Evolutionary conservation across 2,113 vertebrate species (phyloP), one percentile per base, ranked within the genome.

Genomic region (Alouatta palliata): DNA sequence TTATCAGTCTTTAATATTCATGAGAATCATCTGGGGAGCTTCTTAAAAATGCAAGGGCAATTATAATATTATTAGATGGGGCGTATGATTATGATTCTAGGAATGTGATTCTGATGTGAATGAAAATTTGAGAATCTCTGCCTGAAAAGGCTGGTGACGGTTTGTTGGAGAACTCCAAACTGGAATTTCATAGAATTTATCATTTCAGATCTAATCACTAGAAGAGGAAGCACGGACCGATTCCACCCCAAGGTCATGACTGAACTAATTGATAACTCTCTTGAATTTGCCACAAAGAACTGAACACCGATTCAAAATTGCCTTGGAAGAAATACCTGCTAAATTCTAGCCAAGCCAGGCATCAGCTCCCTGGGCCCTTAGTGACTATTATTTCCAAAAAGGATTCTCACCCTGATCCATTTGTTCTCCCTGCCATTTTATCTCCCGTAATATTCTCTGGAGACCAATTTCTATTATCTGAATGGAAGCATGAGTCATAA

Each of bases 381-480:
- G 90, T 21, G n/a, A 81, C 87, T 91, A 45, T 95, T 91, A 90
- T 91, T 97, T 97, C 52, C 81, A 81, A 82, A 92, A 94, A 92
- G 32, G 19, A 9, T 77, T 93, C 56, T 95, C 40, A 77, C 54
- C 27, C 32, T 47, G 54, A 70, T 92, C 54, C 45, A 81, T 95
- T 97, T 98, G 92, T 98, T 93, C 83, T 77, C 87, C n/a, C 75
- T 92, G 96, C 37, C 56, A 94, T 82, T 96, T 96, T 87, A 97
- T 97, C 84, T 45, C 58, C 85, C 87, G 10, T 49, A 97, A 73
- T 71, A 20, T 58, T 93, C 97, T 96, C 92, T 37, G 49, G 96
- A 83, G 97, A 96, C 90, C 95, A 96, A 93, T 98, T 98, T 96
- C 96, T 95, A 87, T 76, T 75, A 87, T 97, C 91, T 95, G 87